phyloP scores from a whole-genome alignment of 2,888 invertebrate genomes.

The Brachypalpus laphriformis region DNA sequence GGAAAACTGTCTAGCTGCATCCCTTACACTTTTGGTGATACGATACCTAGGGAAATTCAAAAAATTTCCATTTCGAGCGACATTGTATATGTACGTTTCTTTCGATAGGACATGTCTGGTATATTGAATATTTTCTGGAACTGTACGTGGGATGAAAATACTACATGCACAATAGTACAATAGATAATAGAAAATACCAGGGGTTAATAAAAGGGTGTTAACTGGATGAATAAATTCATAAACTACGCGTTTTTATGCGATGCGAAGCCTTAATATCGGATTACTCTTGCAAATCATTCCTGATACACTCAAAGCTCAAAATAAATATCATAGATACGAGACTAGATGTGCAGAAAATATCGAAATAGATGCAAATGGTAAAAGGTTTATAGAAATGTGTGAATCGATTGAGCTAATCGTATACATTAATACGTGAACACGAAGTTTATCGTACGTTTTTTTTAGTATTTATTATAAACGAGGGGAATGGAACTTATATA shows the following conservation, averaged over 20 bases:
- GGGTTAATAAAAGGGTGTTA: neutral
- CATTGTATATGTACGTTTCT: conserved; percentile 2
- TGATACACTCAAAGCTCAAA: no score
- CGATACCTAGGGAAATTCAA: conserved; percentile 1
- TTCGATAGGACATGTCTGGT: neutral
- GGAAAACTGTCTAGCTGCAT: conserved; percentile 53
- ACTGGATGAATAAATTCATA: neutral
- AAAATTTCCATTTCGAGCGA: conserved; percentile 16
- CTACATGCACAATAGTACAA: neutral
- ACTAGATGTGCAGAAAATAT: no score
- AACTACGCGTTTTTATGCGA: neutral
- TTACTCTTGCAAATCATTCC: no score
- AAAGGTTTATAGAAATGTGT: no score
- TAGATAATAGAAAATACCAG: conserved; percentile 18
- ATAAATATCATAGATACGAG: no score
- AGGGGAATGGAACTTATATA: no score
- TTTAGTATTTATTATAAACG: no score
- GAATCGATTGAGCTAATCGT: no score
- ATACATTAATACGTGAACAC: no score
- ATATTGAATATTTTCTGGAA: conserved; percentile 9
- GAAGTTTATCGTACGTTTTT: no score
- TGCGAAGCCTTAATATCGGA: neutral
- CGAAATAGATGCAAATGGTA: no score
- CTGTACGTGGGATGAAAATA: neutral
- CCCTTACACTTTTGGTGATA: conserved; percentile 1